Base-by-base conservation (phyloP, 2,888 invertebrate genomes). In the Xanthorhoe designata region DNA sequence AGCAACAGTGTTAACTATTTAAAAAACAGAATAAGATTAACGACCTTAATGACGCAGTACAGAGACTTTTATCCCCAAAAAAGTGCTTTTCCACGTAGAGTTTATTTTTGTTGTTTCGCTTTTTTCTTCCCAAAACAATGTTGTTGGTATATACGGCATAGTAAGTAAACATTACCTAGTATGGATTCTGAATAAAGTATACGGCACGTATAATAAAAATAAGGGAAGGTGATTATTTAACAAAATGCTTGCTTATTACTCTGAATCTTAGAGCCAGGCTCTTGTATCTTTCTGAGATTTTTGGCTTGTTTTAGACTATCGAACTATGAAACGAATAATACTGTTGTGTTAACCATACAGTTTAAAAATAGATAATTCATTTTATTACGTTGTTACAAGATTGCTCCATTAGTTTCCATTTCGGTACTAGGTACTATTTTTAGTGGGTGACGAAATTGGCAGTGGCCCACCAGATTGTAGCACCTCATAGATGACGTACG, bases 321-420 rank as follows among this genome's bases (percentile, higher is more conserved):
- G 72, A 75, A 72, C 70, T 53, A 64, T 61, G 42, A 65, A 75
- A 73, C 72, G 70, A 76, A 72, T 70, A 70, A 59, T 66, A 63
- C 56, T 70, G 63, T 67, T 67, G 47, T 60, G 57, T 18, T 55
- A 55, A 64, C 8, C 8, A n/a, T 19, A 38, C 19, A 17, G 29
- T 54, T 47, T 51, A 38, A 24, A 15, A 51, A 24, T 59, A 38
- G 13, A 51, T n/a, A 24, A 42, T 13, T 13, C 13, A 7, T 42
- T 51, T 38, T 2, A 13, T 18, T 35, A 17, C 53, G 38, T 42
- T 9, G 35, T 35, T 10, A 0, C 38, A 42, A 42, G 13, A 42
- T 42, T 42, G 13, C 13, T 42, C 13, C 38, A 42, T 42, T 13
- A 42, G 38, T 42, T 51, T 24, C 51, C 51, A 51, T n/a, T 19